Evolutionary conservation across 1,140 invertebrate species (phyloP).

Genomic region (Papilio dardanus): DNA sequence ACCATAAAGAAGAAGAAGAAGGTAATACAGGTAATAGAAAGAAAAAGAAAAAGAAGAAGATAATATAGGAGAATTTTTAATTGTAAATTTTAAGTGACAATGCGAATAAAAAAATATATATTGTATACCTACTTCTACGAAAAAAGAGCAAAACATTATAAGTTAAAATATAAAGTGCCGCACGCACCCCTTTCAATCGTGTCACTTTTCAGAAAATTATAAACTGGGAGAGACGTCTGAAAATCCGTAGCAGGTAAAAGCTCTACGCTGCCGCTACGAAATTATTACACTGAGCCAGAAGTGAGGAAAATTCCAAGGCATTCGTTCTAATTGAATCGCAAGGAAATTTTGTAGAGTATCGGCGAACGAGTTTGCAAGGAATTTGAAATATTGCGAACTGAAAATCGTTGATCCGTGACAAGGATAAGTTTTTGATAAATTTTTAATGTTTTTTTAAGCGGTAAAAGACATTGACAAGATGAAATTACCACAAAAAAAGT

Average conservation of each 20-base stretch:
- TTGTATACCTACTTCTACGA: no score
- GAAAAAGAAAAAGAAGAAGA: no score
- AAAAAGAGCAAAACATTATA: neutral
- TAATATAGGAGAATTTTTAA: no score
- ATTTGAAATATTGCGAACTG: neutral
- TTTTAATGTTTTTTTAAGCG: no score
- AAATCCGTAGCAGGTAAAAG: slow-evolving; percentile 42
- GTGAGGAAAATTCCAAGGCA: slow-evolving; percentile 42
- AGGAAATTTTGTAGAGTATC: slow-evolving; percentile 53
- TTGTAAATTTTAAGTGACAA: no score
- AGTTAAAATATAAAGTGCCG: no score
- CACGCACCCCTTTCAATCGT: slow-evolving; percentile 5
- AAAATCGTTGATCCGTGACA: neutral
- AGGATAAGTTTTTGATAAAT: no score
- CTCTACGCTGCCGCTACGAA: slow-evolving; percentile 41
- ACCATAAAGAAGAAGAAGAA: no score
- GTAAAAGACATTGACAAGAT: no score
- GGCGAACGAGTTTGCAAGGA: slow-evolving; percentile 6
- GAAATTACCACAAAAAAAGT: no score
- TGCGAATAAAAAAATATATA: no score
- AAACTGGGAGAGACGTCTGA: slow-evolving; percentile 25
- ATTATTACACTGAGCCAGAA: slow-evolving; percentile 56
- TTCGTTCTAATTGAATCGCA: slow-evolving; percentile 56
- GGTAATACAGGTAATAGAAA: no score
- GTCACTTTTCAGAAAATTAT: slow-evolving; percentile 39